phyloP scores from a whole-genome alignment of 1,140 invertebrate species.

The Colletes gigas region DNA sequence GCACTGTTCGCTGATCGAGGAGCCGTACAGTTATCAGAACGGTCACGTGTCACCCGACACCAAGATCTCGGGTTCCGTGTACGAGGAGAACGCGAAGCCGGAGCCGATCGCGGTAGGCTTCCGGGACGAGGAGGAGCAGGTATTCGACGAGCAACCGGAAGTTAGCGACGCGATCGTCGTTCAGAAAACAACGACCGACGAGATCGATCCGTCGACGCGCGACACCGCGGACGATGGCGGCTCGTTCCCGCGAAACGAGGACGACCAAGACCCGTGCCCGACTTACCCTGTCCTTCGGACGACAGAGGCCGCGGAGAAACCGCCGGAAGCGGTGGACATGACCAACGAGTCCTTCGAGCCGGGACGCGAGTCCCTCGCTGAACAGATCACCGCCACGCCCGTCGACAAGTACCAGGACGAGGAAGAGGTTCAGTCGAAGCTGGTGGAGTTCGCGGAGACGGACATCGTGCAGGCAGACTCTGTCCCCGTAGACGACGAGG shows the following conservation, averaged over 20 bases:
- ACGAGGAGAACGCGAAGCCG: slow-evolving; percentile 22
- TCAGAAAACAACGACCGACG: slow-evolving; percentile 43
- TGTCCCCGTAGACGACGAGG: background rate
- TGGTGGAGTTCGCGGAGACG: background rate
- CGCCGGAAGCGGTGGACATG: background rate
- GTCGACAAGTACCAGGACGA: slow-evolving; percentile 54
- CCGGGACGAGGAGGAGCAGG: slow-evolving; percentile 52
- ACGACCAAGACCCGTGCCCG: slow-evolving; percentile 20
- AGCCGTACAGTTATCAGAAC: slow-evolving; percentile 71
- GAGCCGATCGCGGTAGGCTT: background rate
- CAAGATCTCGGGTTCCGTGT: background rate
- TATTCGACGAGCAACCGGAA: slow-evolving; percentile 43
- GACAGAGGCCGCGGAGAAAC: background rate
- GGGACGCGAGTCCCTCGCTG: background rate
- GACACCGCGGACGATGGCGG: slow-evolving; percentile 9
- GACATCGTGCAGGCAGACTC: background rate
- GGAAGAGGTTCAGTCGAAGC: slow-evolving; percentile 20
- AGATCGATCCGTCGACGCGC: background rate
- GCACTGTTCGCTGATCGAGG: slow-evolving; percentile 67
- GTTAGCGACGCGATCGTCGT: slow-evolving; percentile 12
- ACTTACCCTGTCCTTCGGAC: background rate
- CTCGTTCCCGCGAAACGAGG: background rate
- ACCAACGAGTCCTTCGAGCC: background rate
- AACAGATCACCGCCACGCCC: background rate
- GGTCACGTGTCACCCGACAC: slow-evolving; percentile 56